These are phyloP conservation scores for Diorhabda elongata DNA, from an alignment of 1,140 invertebrate genomes.

Conservation along the genomic window DNA sequence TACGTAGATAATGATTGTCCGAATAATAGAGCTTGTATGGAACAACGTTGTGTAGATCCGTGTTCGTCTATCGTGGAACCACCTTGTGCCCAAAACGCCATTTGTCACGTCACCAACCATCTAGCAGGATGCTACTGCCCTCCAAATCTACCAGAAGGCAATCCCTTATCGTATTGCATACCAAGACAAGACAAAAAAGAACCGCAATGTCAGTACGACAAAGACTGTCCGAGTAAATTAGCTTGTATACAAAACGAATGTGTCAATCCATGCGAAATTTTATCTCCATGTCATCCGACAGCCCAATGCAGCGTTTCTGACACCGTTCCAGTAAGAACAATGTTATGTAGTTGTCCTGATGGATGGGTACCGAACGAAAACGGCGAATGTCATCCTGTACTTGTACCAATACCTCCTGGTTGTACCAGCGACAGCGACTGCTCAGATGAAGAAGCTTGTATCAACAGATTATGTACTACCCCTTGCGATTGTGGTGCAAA, in stretches of 20 bases:
- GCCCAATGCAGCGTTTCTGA: slow-evolving; percentile 74
- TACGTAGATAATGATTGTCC: slow-evolving; percentile 72
- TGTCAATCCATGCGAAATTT: slow-evolving; percentile 69
- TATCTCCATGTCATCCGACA: slow-evolving; percentile 67
- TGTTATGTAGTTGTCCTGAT: slow-evolving; percentile 80
- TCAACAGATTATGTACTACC: slow-evolving; percentile 78
- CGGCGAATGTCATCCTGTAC: slow-evolving; percentile 69
- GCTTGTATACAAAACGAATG: slow-evolving; percentile 78
- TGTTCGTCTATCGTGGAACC: slow-evolving; percentile 58
- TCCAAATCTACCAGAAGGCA: slow-evolving; percentile 66
- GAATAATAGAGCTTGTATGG: slow-evolving; percentile 63
- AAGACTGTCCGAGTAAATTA: slow-evolving; percentile 72
- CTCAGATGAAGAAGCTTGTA: slow-evolving; percentile 69
- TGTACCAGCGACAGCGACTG: slow-evolving; percentile 79
- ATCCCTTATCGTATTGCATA: slow-evolving; percentile 72
- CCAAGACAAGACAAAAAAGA: slow-evolving; percentile 49
- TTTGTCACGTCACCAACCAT: slow-evolving; percentile 75
- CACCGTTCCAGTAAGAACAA: slow-evolving; percentile 74
- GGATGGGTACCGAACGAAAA: slow-evolving; percentile 73
- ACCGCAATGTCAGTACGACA: slow-evolving; percentile 72
- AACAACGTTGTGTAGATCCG: slow-evolving; percentile 70
- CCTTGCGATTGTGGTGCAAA: slow-evolving; percentile 85
- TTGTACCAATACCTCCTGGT: slow-evolving; percentile 63
- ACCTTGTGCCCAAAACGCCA: slow-evolving; percentile 74
- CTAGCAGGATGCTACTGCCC: slow-evolving; percentile 72